Conservation (phyloP, 2,888 invertebrate species). For the Sarcophaga carnaria region DNA sequence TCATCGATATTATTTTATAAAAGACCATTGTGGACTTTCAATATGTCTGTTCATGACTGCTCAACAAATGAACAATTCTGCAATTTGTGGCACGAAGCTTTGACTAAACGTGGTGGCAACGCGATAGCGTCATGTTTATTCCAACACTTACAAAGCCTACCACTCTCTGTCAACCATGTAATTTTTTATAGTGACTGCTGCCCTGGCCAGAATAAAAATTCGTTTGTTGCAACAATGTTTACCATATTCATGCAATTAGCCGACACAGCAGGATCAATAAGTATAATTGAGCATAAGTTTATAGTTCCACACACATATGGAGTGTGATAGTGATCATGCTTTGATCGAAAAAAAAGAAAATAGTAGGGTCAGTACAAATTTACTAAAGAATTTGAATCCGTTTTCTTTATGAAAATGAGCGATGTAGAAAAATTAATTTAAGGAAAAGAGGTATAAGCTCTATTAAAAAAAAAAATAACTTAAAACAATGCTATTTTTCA, state of each 20-base stretch:
- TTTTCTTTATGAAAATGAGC: slow-evolving; percentile 43
- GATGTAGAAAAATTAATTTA: slow-evolving; percentile 26
- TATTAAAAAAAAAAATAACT: background rate
- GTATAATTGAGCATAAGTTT: slow-evolving; percentile 45
- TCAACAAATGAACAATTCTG: too few relatives aligned
- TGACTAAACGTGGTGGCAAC: slow-evolving; percentile 33
- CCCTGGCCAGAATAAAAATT: slow-evolving; percentile 42
- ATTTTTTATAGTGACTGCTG: slow-evolving; percentile 36
- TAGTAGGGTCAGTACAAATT: slow-evolving; percentile 22
- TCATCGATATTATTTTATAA: slow-evolving; percentile 62
- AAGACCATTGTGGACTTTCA: slow-evolving; percentile 64
- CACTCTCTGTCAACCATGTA: too few relatives aligned
- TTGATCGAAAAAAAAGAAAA: background rate
- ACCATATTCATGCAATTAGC: slow-evolving; percentile 12
- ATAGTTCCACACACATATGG: slow-evolving; percentile 32
- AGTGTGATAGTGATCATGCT: too few relatives aligned
- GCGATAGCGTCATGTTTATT: slow-evolving; percentile 37
- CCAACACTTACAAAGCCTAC: background rate
- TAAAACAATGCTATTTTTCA: slow-evolving; percentile 6
- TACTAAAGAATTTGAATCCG: slow-evolving; percentile 37
- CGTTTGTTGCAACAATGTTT: slow-evolving; percentile 43
- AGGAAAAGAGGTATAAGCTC: slow-evolving; percentile 8
- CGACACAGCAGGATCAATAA: slow-evolving; percentile 34
- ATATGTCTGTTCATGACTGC: slow-evolving; percentile 55
- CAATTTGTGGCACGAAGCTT: slow-evolving; percentile 37